A percentile compares a stretch with the other conserved stretches of the same genome.
Conservation (phyloP, 2,888 invertebrate genomes). For the Temnothorax unifasciatus region DNA sequence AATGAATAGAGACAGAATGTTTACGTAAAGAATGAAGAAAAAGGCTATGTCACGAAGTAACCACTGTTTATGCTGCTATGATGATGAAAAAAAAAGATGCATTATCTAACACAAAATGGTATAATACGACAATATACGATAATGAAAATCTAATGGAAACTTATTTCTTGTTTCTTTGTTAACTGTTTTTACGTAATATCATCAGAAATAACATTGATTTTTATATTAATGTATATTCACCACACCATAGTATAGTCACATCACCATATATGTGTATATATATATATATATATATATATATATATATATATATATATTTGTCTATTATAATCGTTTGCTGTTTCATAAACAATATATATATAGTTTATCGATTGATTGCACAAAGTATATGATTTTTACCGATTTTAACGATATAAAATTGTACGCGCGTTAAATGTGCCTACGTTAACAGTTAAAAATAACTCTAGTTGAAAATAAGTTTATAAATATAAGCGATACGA, state of each 20-base stretch:
- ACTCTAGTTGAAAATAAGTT: slow-evolving; percentile 17
- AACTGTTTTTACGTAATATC: background rate
- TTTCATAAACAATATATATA: background rate
- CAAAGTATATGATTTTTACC: background rate
- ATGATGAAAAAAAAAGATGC: background rate
- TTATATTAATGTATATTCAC: background rate
- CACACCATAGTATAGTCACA: no score
- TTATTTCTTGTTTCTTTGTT: background rate
- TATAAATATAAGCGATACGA: background rate
- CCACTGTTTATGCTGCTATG: background rate
- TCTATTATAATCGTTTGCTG: background rate
- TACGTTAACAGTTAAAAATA: slow-evolving; percentile 25
- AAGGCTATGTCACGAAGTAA: background rate
- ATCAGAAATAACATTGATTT: background rate
- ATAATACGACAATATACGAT: background rate
- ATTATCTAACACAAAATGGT: background rate
- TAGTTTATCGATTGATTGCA: background rate
- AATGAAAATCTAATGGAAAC: background rate
- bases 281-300: no score
- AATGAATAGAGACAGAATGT: background rate
- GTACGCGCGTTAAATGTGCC: background rate
- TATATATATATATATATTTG: no score
- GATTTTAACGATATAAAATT: background rate
- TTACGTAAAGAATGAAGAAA: background rate
- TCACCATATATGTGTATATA: background rate